phyloP scores from a whole-genome alignment of 2,113 vertebrate species.

The Chaenocephalus aceratus region DNA sequence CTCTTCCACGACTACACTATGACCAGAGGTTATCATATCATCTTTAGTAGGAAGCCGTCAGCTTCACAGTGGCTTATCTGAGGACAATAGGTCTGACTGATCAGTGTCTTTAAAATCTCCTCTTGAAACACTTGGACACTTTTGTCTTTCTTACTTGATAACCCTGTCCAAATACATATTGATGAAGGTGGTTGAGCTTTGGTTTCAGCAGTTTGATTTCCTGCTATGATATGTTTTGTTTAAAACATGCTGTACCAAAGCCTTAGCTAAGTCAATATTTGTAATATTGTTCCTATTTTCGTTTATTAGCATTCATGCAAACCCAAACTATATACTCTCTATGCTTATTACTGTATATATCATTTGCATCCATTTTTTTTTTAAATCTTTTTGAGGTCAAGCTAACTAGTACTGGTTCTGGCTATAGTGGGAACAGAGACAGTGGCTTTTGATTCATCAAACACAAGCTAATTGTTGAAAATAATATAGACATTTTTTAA shows the following conservation, averaged over 20 bases:
- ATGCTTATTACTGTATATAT: not conserved
- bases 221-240: not conserved
- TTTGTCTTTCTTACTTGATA: conserved; percentile 9
- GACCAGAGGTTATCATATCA: conserved; percentile 45
- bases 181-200: conserved; percentile 26
- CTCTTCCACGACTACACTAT: not conserved
- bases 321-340: not conserved
- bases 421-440: not conserved
- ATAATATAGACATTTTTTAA: not conserved
- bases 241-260: not conserved
- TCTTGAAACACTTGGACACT: conserved; percentile 1
- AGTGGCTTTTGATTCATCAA: not conserved
- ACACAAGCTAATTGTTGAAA: not conserved
- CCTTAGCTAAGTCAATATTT: not conserved
- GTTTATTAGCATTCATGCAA: not conserved
- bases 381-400: not conserved
- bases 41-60: conserved; percentile 9
- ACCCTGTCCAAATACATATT: conserved; percentile 2
- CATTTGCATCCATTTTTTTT: not conserved
- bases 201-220: conserved; percentile 36
- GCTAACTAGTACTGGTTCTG: not conserved
- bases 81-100: conserved; percentile 14
- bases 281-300: not conserved
- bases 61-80: conserved; percentile 28
- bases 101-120: conserved; percentile 21